Conservation (phyloP, 2,888 invertebrate species). For the Halictus ligatus region DNA sequence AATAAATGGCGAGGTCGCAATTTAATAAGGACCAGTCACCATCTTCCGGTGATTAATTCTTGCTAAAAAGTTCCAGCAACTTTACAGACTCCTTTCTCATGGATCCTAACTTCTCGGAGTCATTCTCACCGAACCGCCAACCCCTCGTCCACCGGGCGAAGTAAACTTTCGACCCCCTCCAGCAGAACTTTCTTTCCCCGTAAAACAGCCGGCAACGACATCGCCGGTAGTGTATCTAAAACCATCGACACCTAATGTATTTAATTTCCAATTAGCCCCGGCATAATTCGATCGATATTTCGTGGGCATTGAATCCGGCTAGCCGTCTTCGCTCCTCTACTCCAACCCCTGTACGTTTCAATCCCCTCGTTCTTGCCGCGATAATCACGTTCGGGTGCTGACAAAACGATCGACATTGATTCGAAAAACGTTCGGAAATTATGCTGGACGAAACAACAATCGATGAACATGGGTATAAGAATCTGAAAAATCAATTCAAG, state of each 20-base stretch:
- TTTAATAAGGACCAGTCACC: constrained; percentile 82
- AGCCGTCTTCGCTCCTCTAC: constrained; percentile 2
- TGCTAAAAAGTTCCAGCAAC: constrained; percentile 81
- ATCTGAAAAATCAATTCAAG: background rate
- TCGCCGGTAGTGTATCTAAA: constrained; percentile 55
- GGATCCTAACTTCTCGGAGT: constrained; percentile 80
- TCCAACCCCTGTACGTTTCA: constrained; percentile 1
- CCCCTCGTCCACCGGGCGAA: constrained; percentile 64
- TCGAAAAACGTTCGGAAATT: background rate
- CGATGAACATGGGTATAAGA: background rate
- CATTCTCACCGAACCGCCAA: constrained; percentile 77
- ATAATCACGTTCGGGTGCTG: too few species aligned
- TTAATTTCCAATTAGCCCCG: constrained; percentile 73
- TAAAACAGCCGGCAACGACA: constrained; percentile 76
- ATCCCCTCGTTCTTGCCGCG: background rate
- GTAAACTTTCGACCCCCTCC: constrained; percentile 77
- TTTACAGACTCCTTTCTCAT: constrained; percentile 80
- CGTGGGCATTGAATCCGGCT: constrained; percentile 30
- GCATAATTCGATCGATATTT: constrained; percentile 56
- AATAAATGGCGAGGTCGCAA: constrained; percentile 81
- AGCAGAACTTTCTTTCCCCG: constrained; percentile 76
- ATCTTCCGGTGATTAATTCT: constrained; percentile 83
- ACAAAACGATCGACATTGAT: background rate
- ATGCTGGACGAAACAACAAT: too few species aligned
- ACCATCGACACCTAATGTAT: constrained; percentile 77